These are phyloP conservation scores for Limonius californicus DNA, from an alignment of 1,140 invertebrate genomes.

Conservation along the genomic window DNA sequence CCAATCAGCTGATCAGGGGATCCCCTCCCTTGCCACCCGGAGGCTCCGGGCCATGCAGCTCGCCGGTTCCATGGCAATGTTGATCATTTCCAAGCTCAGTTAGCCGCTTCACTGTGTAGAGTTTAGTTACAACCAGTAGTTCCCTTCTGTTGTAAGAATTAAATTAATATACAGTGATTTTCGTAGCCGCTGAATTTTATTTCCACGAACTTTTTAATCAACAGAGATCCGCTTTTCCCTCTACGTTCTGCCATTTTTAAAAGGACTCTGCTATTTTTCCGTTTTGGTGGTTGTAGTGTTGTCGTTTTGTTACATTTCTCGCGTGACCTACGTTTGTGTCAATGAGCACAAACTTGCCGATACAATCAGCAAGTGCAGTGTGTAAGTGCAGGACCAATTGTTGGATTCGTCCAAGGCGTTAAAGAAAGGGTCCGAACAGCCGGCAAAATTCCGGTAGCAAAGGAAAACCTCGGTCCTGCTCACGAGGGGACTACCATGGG, in stretches of 20 bases:
- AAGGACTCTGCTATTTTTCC: too few species aligned
- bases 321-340: too few species aligned
- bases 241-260: too few species aligned
- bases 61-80: constrained; percentile 18
- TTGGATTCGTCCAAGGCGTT: constrained; percentile 15
- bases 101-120: constrained; percentile 4
- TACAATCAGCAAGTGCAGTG: neutral
- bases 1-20: constrained; percentile 30
- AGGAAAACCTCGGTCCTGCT: constrained; percentile 46
- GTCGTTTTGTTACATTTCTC: too few species aligned
- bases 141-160: neutral
- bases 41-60: constrained; percentile 11
- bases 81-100: constrained; percentile 5
- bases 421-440: constrained; percentile 6
- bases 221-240: too few species aligned
- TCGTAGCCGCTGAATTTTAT: neutral
- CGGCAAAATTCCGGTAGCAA: constrained; percentile 53
- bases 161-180: constrained; percentile 13
- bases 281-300: too few species aligned
- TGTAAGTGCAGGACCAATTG: constrained; percentile 11
- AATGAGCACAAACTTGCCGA: neutral
- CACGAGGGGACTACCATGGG: constrained; percentile 53
- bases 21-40: constrained; percentile 17
- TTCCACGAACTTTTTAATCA: too few species aligned
- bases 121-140: constrained; percentile 2